A percentile compares a stretch with the other conserved stretches of the same genome.
Evolutionary conservation across 2,797 vertebrate species (phyloP).

Genomic region (Centropyge bicolor): DNA sequence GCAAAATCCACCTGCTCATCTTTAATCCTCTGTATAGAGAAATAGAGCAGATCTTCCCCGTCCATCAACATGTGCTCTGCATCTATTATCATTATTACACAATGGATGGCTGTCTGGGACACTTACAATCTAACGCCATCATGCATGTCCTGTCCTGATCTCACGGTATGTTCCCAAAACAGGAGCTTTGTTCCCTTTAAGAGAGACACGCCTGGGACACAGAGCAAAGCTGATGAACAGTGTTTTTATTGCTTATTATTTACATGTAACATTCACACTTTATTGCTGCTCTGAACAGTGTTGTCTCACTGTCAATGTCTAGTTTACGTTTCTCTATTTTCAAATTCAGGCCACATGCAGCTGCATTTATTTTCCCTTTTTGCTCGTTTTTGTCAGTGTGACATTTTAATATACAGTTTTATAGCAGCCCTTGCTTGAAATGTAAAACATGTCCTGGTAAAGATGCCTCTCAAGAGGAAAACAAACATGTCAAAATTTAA

Average conservation of each 20-base stretch:
- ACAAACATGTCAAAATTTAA: neutral
- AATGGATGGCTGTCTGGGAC: conserved; percentile 39
- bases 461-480: neutral
- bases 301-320: neutral
- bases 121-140: neutral
- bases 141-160: conserved; percentile 30
- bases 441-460: neutral
- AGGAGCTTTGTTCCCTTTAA: neutral
- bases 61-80: conserved; percentile 50
- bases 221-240: neutral
- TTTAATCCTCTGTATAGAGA: conserved; percentile 68
- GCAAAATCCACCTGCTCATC: conserved; percentile 57
- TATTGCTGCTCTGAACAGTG: neutral
- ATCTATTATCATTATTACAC: conserved; percentile 63
- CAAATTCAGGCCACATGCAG: neutral
- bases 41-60: conserved; percentile 54
- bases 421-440: neutral
- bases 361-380: neutral
- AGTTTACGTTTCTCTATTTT: neutral
- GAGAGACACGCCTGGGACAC: neutral
- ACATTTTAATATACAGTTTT: neutral
- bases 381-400: neutral
- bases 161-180: neutral
- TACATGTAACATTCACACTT: neutral
- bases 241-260: neutral